phyloP scores from a whole-genome alignment of 2,888 invertebrate genomes.

The Hesperia comma region DNA sequence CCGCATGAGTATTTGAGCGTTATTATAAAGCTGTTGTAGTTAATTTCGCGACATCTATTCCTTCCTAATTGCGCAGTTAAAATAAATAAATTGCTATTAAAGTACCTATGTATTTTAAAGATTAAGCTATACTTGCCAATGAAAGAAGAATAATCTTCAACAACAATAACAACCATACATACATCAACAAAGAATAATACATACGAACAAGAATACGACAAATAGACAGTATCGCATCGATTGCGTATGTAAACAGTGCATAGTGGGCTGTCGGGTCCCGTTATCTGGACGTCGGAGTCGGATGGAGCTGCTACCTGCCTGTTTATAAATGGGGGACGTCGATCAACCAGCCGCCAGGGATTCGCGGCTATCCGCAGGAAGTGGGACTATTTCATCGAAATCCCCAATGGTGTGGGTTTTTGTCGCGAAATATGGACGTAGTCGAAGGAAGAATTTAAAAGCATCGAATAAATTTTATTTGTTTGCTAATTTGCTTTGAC shows the following conservation, averaged over 20 bases:
- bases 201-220: slow-evolving; percentile 5
- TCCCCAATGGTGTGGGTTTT: slow-evolving; percentile 16
- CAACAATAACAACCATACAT: too few species aligned
- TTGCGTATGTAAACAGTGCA: slow-evolving; percentile 5
- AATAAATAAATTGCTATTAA: too few species aligned
- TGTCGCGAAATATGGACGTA: background rate
- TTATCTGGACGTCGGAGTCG: slow-evolving; percentile 16
- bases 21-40: too few species aligned
- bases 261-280: slow-evolving; percentile 18
- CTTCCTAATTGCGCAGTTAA: too few species aligned
- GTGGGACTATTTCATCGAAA: slow-evolving; percentile 28
- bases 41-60: too few species aligned
- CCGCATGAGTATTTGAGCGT: too few species aligned
- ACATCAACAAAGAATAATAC: too few species aligned
- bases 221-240: slow-evolving; percentile 8
- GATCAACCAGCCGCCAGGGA: slow-evolving; percentile 23
- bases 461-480: background rate
- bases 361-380: slow-evolving; percentile 20
- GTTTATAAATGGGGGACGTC: slow-evolving; percentile 32
- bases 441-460: slow-evolving; percentile 8
- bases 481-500: too few species aligned
- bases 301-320: slow-evolving; percentile 24
- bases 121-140: too few species aligned
- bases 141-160: too few species aligned
- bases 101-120: too few species aligned